phyloP scores from a whole-genome alignment of 1,140 invertebrate genomes.

The Brachionus plicatilis region DNA sequence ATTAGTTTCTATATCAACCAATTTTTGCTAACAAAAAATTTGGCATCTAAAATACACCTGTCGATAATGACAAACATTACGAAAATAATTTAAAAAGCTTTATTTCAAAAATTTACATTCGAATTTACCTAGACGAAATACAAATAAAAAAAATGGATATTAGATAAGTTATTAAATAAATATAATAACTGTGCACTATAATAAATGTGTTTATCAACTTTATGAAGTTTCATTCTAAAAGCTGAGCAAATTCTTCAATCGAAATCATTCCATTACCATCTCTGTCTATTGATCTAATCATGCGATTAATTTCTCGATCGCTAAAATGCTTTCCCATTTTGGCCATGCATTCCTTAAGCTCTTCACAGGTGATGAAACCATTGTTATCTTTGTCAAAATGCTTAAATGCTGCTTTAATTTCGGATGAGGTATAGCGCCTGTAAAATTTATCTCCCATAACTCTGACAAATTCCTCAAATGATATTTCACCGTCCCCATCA shows the following conservation, averaged over 20 bases:
- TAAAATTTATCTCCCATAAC: constrained; percentile 23
- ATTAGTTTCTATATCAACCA: too few species aligned
- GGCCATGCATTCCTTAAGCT: neutral
- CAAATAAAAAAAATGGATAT: too few species aligned
- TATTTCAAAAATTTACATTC: neutral
- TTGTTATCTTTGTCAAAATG: constrained; percentile 32
- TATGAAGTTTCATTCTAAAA: neutral
- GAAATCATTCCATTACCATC: constrained; percentile 38
- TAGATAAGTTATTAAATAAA: too few species aligned
- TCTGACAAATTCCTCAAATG: constrained; percentile 23
- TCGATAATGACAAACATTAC: too few species aligned
- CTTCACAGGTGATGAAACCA: constrained; percentile 19
- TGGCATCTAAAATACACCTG: too few species aligned
- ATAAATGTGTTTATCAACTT: too few species aligned
- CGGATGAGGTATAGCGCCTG: neutral
- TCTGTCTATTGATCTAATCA: constrained; percentile 25
- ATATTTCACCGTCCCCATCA: constrained; percentile 33
- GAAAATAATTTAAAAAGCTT: neutral
- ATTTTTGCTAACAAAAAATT: too few species aligned
- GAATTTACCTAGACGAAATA: neutral
- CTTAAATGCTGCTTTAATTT: constrained; percentile 19
- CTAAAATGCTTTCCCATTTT: neutral
- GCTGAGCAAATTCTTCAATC: constrained; percentile 32
- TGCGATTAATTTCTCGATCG: constrained; percentile 11
- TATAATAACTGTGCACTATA: too few species aligned